A percentile compares a stretch with the other conserved stretches of the same genome.
Conservation (phyloP, 2,888 invertebrate species). For the Horisme vitalbata region DNA sequence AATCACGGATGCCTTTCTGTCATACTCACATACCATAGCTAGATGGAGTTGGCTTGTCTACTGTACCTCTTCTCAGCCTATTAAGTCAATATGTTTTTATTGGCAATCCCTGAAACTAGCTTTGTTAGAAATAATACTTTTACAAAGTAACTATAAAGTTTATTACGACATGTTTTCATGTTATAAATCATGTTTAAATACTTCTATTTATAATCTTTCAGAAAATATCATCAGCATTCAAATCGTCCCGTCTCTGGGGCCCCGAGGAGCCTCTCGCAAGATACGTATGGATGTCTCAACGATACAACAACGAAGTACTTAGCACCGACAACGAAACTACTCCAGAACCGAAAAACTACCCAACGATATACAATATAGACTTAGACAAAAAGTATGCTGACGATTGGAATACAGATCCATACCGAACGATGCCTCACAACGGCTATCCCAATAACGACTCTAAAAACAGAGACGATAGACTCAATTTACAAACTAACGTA, state of each 20-base stretch:
- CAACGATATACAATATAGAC: conserved; percentile 55
- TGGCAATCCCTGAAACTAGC: no score
- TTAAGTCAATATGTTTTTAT: no score
- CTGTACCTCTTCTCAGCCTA: no score
- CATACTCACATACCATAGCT: no score
- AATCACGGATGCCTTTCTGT: no score
- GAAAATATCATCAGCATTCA: conserved; percentile 73
- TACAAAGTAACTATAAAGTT: no score
- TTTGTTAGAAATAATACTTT: no score
- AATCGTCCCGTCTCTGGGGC: conserved; percentile 73
- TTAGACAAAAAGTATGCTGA: conserved; percentile 56
- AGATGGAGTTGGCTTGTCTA: no score
- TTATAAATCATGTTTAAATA: no score
- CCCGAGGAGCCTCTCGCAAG: conserved; percentile 75
- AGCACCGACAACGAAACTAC: conserved; percentile 56
- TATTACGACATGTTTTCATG: no score
- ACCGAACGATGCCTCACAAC: conserved; percentile 46
- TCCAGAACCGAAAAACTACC: conserved; percentile 59
- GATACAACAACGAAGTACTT: conserved; percentile 57
- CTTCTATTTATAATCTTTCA: conserved; percentile 33
- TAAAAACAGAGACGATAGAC: conserved; percentile 20
- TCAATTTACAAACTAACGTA: conserved; percentile 29
- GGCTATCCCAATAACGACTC: conserved; percentile 50
- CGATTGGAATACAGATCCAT: conserved; percentile 51
- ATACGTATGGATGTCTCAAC: conserved; percentile 77